A percentile compares a stretch with the other conserved stretches of the same genome.
These are phyloP conservation scores for Selenia dentaria DNA, from an alignment of 2,888 invertebrate species.

Conservation along the genomic window DNA sequence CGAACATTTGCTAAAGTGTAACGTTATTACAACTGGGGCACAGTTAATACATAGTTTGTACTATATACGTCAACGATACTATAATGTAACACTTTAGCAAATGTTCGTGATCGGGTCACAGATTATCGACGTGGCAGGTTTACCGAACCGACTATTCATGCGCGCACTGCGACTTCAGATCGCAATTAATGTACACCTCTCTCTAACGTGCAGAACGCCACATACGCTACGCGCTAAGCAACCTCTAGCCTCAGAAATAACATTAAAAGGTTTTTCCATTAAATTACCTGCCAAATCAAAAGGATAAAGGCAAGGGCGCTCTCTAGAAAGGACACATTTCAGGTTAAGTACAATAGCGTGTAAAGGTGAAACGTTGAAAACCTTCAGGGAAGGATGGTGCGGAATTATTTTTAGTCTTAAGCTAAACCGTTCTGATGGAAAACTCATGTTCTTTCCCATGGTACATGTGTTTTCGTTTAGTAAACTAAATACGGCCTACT, in stretches of 20 bases:
- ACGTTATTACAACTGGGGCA: too few relatives aligned
- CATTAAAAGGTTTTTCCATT: conserved; percentile 12
- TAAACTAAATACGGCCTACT: neutral
- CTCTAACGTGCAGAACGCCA: too few relatives aligned
- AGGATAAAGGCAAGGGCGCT: conserved; percentile 9
- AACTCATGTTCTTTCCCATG: conserved; percentile 5
- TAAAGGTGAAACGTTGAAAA: conserved; percentile 10
- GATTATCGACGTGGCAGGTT: too few relatives aligned
- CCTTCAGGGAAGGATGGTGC: conserved; percentile 1
- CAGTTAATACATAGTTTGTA: too few relatives aligned
- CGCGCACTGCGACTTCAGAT: too few relatives aligned
- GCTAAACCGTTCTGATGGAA: conserved; percentile 12
- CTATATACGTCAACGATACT: too few relatives aligned
- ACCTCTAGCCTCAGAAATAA: neutral
- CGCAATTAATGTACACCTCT: too few relatives aligned
- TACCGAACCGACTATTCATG: too few relatives aligned
- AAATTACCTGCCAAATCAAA: conserved; percentile 19
- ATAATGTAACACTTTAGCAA: too few relatives aligned
- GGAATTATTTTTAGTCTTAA: conserved; percentile 16
- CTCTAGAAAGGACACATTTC: conserved; percentile 15
- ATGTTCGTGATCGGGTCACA: too few relatives aligned
- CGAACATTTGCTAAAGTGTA: too few relatives aligned
- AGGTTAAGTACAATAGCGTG: conserved; percentile 17
- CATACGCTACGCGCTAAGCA: neutral
- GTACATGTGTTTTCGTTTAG: neutral